Conservation (phyloP, 2,888 invertebrate genomes). For the Encarsia formosa region DNA sequence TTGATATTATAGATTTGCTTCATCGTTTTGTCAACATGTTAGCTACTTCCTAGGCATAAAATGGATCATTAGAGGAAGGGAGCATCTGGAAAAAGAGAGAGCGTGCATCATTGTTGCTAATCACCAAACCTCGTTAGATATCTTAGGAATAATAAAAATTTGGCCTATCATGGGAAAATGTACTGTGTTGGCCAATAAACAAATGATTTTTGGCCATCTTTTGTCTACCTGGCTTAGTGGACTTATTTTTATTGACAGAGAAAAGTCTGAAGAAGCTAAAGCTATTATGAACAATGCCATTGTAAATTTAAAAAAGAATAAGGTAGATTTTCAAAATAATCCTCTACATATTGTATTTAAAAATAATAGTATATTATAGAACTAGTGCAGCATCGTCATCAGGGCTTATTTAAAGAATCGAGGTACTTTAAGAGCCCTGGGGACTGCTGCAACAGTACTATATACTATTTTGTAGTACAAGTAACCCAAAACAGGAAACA, state of each 20-base stretch:
- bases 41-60: constrained; percentile 74
- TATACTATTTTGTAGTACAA: no score
- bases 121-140: constrained; percentile 87
- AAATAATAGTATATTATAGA: no score
- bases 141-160: constrained; percentile 83
- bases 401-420: no score
- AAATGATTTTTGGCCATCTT: constrained; percentile 85
- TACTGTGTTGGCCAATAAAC: constrained; percentile 81
- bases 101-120: constrained; percentile 84
- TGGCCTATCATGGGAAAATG: constrained; percentile 86
- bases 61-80: constrained; percentile 74
- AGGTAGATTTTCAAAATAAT: no score
- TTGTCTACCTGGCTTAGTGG: constrained; percentile 84
- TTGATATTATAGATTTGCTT: no score
- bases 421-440: no score
- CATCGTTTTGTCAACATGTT: no score
- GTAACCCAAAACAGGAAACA: no score
- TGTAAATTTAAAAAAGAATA: no score
- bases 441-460: no score
- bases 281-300: constrained; percentile 68
- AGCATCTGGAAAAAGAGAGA: constrained; percentile 71
- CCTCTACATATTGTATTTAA: no score
- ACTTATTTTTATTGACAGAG: constrained; percentile 81
- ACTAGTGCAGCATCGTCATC: no score
- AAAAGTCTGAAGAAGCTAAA: constrained; percentile 73